These are phyloP conservation scores for Nephotettix cincticeps DNA, from an alignment of 1,140 invertebrate genomes.

Conservation along the genomic window DNA sequence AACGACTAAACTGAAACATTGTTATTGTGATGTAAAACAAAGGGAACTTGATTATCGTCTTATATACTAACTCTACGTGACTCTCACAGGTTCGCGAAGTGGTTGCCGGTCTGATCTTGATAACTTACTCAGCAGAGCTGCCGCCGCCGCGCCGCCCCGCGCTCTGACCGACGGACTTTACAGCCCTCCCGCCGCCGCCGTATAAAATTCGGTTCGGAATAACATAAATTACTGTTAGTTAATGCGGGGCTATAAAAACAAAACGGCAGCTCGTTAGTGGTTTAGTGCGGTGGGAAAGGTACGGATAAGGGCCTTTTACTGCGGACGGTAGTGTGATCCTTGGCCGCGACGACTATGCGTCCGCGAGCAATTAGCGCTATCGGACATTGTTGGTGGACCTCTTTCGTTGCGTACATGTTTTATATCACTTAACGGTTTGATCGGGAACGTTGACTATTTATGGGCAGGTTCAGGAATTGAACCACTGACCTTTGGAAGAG, in stretches of 20 bases:
- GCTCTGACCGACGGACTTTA: slow-evolving; percentile 9
- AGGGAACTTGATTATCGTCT: no score
- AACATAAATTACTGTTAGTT: slow-evolving; percentile 27
- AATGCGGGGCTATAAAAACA: slow-evolving; percentile 26
- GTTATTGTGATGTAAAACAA: no score
- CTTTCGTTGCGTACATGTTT: no score
- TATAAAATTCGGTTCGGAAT: slow-evolving; percentile 28
- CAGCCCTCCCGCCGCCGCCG: not conserved
- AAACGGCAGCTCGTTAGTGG: slow-evolving; percentile 17
- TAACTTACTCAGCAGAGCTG: not conserved
- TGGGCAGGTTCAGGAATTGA: no score
- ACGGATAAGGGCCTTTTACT: slow-evolving; percentile 20
- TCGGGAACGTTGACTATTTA: no score
- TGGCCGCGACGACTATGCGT: no score
- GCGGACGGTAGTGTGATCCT: slow-evolving; percentile 9
- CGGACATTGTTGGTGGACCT: no score
- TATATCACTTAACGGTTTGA: no score
- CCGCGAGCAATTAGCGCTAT: no score
- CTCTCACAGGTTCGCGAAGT: not conserved
- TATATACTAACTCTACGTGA: no score
- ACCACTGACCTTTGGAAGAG: no score
- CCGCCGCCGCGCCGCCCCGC: not conserved
- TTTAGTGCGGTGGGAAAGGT: slow-evolving; percentile 24
- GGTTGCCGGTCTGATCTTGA: slow-evolving; percentile 5
- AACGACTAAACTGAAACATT: no score